Base-by-base conservation (phyloP, 1,140 invertebrate species). In the Lethrus apterus region DNA sequence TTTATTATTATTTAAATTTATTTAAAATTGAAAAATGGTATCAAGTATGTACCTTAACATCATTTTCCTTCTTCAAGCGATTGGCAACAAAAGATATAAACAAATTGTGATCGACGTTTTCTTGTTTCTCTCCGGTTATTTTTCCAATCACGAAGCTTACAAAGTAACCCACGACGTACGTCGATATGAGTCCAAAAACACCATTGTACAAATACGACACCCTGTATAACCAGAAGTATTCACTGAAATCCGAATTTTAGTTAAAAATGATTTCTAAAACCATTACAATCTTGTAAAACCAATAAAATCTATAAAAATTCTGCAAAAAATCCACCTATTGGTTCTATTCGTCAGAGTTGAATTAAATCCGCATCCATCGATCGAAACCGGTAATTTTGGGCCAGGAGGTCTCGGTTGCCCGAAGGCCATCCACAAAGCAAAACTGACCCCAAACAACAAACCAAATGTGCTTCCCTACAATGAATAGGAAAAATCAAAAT, bases 171-270 rank as follows among this genome's bases (percentile, higher is more conserved):
- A 86, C 53, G 0, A 83, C 20, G 2, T 86, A 57, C 2, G 86
- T 79, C 0, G 80, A 58, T 0, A 75, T 2, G 48, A 85, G 79
- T 36, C 84, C 87, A 34, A 88, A 66, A 0, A 81, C 75, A 3
- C 80, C 74, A 61, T 84, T 86, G 84, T 90, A 95, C 74, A 93
- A 78, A 60, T 94, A 95, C 0, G 90, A 93, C 9, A 95, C 70
- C 46, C 80, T 72, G 58, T 89, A 86, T 9, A 85, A 59, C 61
- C 79, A 81, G 58, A 81, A 76, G 55, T 81, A 82, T 17, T 77
- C 62, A 36, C 59, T 63, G 40, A 19, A 62, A 64, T n/a, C 2
- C 9, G 23, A 36, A 20, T 20, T 20, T 7, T 35, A 13, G 4
- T 35, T 35, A 35, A 13, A 15, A 35, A 35, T 35, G 3, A 35